Conservation (phyloP, 2,113 vertebrate genomes). For the Dermatemys mawii region DNA sequence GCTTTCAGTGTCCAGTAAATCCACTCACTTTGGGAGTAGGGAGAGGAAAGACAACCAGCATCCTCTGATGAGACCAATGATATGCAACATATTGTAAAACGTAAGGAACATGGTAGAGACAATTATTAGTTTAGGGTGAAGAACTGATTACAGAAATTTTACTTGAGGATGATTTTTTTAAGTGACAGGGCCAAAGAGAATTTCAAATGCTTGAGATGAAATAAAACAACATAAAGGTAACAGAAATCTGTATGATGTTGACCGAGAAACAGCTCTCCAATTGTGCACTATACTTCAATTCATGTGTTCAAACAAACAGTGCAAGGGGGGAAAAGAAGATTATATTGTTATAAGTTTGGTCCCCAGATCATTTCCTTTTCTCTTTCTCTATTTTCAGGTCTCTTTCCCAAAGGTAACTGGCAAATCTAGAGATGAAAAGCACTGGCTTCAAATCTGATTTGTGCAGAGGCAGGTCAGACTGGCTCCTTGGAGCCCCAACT, state of each 20-base stretch:
- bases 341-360: background rate
- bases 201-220: background rate
- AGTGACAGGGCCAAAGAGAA: background rate
- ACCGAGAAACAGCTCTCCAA: background rate
- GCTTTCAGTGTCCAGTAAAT: background rate
- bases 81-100: background rate
- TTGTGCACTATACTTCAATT: background rate
- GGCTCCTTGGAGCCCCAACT: background rate
- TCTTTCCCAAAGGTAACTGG: background rate
- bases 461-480: background rate
- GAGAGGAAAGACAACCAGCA: background rate
- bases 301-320: background rate
- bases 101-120: background rate
- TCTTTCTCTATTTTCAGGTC: background rate
- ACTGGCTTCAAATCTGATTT: background rate
- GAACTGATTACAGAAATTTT: background rate
- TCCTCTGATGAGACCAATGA: background rate
- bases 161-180: background rate
- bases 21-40: background rate
- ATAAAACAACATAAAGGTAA: background rate
- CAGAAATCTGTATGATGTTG: background rate
- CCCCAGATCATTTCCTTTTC: background rate
- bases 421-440: background rate
- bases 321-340: background rate
- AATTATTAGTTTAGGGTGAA: background rate